These are phyloP conservation scores for Nannospalax galili DNA, from an alignment of 2,113 vertebrate species.

Conservation along the genomic window DNA sequence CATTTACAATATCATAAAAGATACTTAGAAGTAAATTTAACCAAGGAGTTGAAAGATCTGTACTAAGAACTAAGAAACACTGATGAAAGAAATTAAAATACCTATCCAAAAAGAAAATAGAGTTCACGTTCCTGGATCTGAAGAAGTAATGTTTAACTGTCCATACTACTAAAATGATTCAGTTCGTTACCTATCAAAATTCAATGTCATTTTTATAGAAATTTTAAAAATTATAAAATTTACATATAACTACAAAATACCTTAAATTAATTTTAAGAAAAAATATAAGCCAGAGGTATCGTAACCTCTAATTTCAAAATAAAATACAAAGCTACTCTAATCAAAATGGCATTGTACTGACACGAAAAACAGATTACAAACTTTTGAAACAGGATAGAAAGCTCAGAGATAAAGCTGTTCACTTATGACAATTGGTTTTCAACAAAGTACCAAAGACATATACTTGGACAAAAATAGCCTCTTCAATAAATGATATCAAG, in stretches of 20 bases:
- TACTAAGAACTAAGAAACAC: neutral
- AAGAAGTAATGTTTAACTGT: neutral
- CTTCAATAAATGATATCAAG: neutral
- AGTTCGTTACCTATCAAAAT: neutral
- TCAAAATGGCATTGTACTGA: too few relatives aligned
- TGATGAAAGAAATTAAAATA: neutral
- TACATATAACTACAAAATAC: neutral
- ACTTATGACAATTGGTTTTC: neutral
- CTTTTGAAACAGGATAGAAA: too few relatives aligned
- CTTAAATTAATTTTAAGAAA: too few relatives aligned
- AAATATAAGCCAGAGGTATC: too few relatives aligned
- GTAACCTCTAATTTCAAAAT: too few relatives aligned
- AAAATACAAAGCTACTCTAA: too few relatives aligned
- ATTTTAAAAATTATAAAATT: neutral
- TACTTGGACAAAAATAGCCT: neutral
- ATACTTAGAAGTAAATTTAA: neutral
- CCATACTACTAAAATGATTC: too few relatives aligned
- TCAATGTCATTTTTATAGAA: neutral
- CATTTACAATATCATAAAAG: too few relatives aligned
- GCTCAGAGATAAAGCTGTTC: too few relatives aligned
- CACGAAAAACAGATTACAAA: too few relatives aligned
- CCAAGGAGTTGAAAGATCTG: neutral
- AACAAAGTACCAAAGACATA: neutral
- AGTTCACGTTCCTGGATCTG: neutral
- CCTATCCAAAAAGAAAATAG: neutral